These are phyloP conservation scores for Miichthys miiuy DNA, from an alignment of 2,797 vertebrate species.

Conservation along the genomic window DNA sequence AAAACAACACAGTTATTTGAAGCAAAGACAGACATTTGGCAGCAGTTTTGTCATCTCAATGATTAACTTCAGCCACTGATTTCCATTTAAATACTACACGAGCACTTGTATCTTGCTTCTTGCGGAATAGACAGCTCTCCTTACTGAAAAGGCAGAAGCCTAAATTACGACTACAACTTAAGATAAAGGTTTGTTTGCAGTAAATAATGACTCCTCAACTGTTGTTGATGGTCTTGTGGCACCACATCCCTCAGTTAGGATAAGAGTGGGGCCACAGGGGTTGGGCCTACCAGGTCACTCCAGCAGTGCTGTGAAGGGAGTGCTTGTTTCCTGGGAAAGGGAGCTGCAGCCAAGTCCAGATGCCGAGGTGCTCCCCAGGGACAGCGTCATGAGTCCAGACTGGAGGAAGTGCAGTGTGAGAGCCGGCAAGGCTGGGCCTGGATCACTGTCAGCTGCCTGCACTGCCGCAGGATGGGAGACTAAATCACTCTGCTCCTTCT, in stretches of 20 bases:
- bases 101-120: neutral
- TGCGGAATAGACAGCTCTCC: slow-evolving; percentile 11
- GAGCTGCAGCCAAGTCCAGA: slow-evolving; percentile 91
- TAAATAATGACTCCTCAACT: slow-evolving; percentile 32
- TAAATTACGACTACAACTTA: slow-evolving; percentile 14
- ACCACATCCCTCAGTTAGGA: slow-evolving; percentile 56
- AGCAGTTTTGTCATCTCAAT: slow-evolving; percentile 32
- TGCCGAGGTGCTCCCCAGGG: slow-evolving; percentile 89
- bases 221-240: slow-evolving; percentile 53
- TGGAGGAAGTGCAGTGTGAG: slow-evolving; percentile 87
- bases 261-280: slow-evolving; percentile 44
- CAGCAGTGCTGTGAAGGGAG: slow-evolving; percentile 84
- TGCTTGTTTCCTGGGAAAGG: slow-evolving; percentile 94
- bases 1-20: slow-evolving; percentile 21
- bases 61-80: slow-evolving; percentile 39
- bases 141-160: slow-evolving; percentile 5
- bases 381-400: slow-evolving; percentile 84
- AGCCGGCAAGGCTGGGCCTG: slow-evolving; percentile 79
- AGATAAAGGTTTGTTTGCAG: slow-evolving; percentile 14
- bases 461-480: slow-evolving; percentile 76
- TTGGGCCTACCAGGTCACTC: slow-evolving; percentile 79
- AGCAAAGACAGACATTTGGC: slow-evolving; percentile 40
- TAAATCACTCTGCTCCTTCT: slow-evolving; percentile 79
- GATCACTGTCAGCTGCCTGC: slow-evolving; percentile 82
- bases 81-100: slow-evolving; percentile 20